Evolutionary conservation across 2,113 vertebrate species (phyloP).

Genomic region (Tachysurus vachellii): DNA sequence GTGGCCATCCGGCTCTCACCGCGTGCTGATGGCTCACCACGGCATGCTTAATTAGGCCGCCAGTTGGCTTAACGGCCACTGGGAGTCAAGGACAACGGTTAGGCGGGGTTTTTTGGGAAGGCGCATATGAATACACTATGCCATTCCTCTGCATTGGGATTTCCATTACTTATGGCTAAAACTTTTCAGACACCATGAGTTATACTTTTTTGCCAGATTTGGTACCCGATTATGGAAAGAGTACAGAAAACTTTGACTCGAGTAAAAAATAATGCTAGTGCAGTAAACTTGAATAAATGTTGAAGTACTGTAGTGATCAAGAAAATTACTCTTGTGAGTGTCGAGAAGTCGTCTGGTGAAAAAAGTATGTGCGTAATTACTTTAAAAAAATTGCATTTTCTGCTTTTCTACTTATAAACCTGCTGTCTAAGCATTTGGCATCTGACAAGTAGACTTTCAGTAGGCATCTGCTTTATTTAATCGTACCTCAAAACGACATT

Average conservation of each 20-base stretch:
- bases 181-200: not conserved
- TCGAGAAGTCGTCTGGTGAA: not conserved
- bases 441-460: not conserved
- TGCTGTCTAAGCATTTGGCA: not conserved
- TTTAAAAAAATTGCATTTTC: not conserved
- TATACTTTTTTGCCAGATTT: not conserved
- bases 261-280: not conserved
- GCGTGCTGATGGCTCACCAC: constrained; percentile 46
- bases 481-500: not conserved
- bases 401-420: not conserved
- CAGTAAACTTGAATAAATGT: not conserved
- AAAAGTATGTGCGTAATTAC: not conserved
- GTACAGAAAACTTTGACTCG: not conserved
- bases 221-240: not conserved
- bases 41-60: constrained; percentile 55
- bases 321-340: not conserved
- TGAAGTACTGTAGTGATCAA: not conserved
- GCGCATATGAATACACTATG: constrained; percentile 23
- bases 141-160: constrained; percentile 35
- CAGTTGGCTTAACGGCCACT: constrained; percentile 53
- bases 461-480: not conserved
- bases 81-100: constrained; percentile 39
- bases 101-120: constrained; percentile 12
- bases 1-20: constrained; percentile 53
- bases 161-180: not conserved